Percentiles rank a stretch among this genome's conserved stretches.
These are phyloP conservation scores for Graphium colonna DNA, from an alignment of 2,888 invertebrate species.

Conservation along the genomic window DNA sequence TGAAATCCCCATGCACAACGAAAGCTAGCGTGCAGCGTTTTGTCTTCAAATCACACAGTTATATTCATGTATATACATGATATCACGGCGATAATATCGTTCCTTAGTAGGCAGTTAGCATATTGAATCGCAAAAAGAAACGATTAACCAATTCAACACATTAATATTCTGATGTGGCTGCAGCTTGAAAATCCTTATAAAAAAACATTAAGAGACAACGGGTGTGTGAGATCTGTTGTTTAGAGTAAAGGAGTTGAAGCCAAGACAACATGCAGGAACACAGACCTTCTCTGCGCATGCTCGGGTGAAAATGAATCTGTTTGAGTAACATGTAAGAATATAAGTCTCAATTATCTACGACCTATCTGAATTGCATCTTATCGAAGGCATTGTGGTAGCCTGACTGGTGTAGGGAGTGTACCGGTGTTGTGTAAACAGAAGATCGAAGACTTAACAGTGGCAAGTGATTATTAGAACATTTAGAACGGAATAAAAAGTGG, in stretches of 20 bases:
- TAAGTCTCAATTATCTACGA: constrained; percentile 32
- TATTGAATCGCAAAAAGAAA: constrained; percentile 43
- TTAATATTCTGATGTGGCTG: constrained; percentile 1
- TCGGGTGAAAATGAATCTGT: constrained; percentile 64
- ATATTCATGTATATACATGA: constrained; percentile 60
- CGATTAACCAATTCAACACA: constrained; percentile 15
- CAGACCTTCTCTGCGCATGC: constrained; percentile 70
- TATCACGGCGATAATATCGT: constrained; percentile 39
- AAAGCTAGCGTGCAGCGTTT: constrained; percentile 78
- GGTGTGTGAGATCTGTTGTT: constrained; percentile 53
- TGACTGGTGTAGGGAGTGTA: constrained; percentile 46
- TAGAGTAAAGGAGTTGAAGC: constrained; percentile 69
- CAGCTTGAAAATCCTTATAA: constrained; percentile 10
- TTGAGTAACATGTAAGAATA: constrained; percentile 66
- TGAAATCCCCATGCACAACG: constrained; percentile 77
- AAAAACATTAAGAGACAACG: constrained; percentile 15
- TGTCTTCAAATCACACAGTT: constrained; percentile 62
- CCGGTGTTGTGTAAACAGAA: constrained; percentile 60
- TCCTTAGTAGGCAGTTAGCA: constrained; percentile 56
- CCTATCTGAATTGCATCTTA: constrained; percentile 33
- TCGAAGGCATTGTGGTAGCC: constrained; percentile 24
- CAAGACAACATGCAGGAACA: constrained; percentile 78
- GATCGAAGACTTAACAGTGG: constrained; percentile 60
- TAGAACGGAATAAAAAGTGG: constrained; percentile 67
- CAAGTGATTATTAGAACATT: constrained; percentile 72